Percentiles rank a stretch among this genome's conserved stretches.
Evolutionary conservation across 2,113 vertebrate genomes (phyloP).

Genomic region (Phaethon lepturus): DNA sequence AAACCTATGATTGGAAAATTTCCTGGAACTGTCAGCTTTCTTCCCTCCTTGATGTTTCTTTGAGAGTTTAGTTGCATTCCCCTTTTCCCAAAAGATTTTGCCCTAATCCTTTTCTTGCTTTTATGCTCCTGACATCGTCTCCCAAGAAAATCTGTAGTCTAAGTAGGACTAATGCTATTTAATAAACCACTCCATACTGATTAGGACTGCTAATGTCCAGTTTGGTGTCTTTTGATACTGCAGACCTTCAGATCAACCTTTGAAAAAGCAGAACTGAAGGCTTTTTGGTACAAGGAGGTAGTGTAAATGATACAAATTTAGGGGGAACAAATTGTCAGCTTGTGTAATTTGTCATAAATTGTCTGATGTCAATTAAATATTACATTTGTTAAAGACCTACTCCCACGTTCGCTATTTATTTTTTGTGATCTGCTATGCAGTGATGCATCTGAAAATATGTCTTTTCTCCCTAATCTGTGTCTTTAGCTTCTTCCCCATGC

Average conservation of each 20-base stretch:
- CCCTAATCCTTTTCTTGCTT: neutral
- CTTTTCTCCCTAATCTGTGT: neutral
- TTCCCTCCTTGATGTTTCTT: neutral
- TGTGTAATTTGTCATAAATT: neutral
- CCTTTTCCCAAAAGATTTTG: neutral
- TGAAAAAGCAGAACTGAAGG: neutral
- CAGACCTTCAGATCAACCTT: neutral
- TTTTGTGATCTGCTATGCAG: neutral
- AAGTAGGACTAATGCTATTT: neutral
- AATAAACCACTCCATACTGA: neutral
- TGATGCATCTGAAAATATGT: neutral
- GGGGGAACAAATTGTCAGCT: neutral
- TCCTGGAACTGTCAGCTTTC: neutral
- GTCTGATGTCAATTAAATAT: neutral
- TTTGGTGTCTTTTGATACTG: neutral
- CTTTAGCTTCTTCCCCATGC: neutral
- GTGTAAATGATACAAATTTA: neutral
- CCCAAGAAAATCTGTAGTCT: neutral
- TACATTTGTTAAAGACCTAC: neutral
- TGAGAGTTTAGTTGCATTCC: neutral
- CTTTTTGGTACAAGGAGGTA: neutral
- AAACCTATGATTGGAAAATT: neutral
- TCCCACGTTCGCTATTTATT: neutral
- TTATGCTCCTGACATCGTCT: neutral
- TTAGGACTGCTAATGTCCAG: neutral